A percentile compares a stretch with the other conserved stretches of the same genome.
These are phyloP conservation scores for Scolanthus callimorphus DNA, from an alignment of 92 coral and sea anemone species.

Conservation along the genomic window DNA sequence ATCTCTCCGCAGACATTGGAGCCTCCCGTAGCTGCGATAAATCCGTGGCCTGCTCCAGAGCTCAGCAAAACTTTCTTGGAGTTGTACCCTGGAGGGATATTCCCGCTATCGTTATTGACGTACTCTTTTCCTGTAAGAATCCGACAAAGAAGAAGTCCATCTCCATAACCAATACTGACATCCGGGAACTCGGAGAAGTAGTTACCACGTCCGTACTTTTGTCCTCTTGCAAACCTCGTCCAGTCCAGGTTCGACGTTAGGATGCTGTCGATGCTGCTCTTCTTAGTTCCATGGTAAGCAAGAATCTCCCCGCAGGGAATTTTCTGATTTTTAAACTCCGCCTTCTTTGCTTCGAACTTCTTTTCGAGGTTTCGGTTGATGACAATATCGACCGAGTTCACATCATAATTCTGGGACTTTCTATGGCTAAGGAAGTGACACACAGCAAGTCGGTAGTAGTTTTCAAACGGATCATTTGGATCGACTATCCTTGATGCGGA, in stretches of 20 bases:
- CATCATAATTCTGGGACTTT: background rate
- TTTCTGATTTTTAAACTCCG: constrained; percentile 3
- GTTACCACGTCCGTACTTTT: constrained; percentile 24
- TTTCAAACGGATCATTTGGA: constrained; percentile 15
- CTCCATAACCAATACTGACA: too few species aligned
- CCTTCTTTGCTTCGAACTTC: constrained; percentile 13
- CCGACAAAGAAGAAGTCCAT: too few species aligned
- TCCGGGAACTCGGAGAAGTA: too few species aligned
- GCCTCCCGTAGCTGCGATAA: too few species aligned
- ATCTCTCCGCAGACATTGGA: too few species aligned
- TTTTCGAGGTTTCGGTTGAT: constrained; percentile 12
- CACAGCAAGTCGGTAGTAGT: constrained; percentile 9
- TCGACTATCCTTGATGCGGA: constrained; percentile 13
- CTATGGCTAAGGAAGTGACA: constrained; percentile 7
- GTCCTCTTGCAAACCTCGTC: constrained; percentile 9
- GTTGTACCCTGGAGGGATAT: too few species aligned
- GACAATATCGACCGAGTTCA: constrained; percentile 24
- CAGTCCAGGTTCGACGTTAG: constrained; percentile 9
- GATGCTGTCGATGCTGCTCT: constrained; percentile 9
- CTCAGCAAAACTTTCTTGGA: too few species aligned
- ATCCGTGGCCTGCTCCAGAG: too few species aligned
- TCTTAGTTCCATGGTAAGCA: constrained; percentile 23
- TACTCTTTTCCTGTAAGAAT: too few species aligned
- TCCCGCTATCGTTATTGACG: too few species aligned
- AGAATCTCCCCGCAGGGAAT: constrained; percentile 25